Evolutionary conservation across 2,797 vertebrate genomes (phyloP), one percentile per base, ranked within the genome.

Genomic region (Pelochelys cantorii): DNA sequence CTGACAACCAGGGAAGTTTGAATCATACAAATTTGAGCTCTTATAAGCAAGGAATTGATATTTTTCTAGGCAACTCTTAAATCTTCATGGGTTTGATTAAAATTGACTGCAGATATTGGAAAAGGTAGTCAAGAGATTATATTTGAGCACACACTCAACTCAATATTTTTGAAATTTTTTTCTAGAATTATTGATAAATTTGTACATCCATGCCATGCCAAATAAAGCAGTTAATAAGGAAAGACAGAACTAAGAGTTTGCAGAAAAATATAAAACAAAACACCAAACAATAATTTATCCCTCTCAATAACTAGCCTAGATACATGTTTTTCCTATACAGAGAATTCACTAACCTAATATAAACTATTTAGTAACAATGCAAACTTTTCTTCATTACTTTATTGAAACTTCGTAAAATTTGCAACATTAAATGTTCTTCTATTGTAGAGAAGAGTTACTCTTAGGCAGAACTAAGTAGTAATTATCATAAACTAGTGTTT

Each of bases 211-310:
- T 71, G n/a, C n/a, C n/a, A 71, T 71, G n/a, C 18, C 22, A 29
- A 89, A 14, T 0, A 55, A 18, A 78, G 0, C 8, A 81, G 48
- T 87, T 57, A 65, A 85, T 80, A 34, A 62, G 11, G 87, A 5
- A 87, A 75, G 11, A 65, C 83, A 65, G 84, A 88, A 84, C 52
- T 5, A 59, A 56, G 25, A 53, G 3, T 15, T 75, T 87, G 87
- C 31, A 78, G 74, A 48, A 88, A 37, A 55, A 84, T 3, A 9
- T 48, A 10, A 80, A 89, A 86, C 11, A 57, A 85, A 92, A 89
- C 68, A 81, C 22, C 6, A 37, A 71, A 71, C 0, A 0, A 59
- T 60, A 62, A 18, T 14, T 86, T 5, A 12, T 1, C 56, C 90
- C 42, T 14, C 87, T 56, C 78, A 31, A 78, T 68, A 87, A 55